These are phyloP conservation scores for Cygnus atratus DNA, from an alignment of 2,113 vertebrate species.

Conservation along the genomic window DNA sequence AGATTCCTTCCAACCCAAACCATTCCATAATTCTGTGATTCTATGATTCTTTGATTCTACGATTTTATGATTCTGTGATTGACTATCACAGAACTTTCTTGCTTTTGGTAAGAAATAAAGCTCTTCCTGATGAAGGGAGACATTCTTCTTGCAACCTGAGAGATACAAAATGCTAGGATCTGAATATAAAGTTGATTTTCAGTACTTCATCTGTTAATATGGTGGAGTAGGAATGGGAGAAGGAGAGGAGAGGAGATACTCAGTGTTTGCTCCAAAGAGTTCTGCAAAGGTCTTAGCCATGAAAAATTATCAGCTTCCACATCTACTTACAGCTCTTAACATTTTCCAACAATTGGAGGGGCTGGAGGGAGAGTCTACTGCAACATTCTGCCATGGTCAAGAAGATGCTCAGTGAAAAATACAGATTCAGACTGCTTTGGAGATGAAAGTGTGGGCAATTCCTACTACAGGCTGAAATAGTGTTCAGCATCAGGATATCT, in stretches of 20 bases:
- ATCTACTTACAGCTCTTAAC: not conserved
- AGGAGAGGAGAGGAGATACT: not conserved
- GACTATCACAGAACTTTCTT: not conserved
- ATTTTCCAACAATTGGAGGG: not conserved
- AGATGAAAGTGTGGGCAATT: not conserved
- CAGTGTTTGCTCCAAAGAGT: not conserved
- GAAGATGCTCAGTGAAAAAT: not conserved
- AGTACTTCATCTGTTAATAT: not conserved
- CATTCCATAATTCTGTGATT: no score
- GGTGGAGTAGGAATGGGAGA: not conserved
- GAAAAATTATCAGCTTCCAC: not conserved
- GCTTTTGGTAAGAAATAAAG: not conserved
- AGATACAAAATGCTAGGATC: not conserved
- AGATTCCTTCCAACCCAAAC: no score
- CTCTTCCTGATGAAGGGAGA: not conserved
- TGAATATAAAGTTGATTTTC: not conserved
- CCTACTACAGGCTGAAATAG: not conserved
- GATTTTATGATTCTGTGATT: not conserved
- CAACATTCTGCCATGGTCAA: not conserved
- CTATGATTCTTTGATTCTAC: no score
- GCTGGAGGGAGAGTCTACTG: not conserved
- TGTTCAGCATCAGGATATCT: not conserved
- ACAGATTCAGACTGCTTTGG: not conserved
- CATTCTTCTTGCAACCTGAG: not conserved
- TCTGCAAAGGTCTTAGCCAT: not conserved